phyloP scores from a whole-genome alignment of 2,888 invertebrate genomes.

The Neoaliturus tenellus region DNA sequence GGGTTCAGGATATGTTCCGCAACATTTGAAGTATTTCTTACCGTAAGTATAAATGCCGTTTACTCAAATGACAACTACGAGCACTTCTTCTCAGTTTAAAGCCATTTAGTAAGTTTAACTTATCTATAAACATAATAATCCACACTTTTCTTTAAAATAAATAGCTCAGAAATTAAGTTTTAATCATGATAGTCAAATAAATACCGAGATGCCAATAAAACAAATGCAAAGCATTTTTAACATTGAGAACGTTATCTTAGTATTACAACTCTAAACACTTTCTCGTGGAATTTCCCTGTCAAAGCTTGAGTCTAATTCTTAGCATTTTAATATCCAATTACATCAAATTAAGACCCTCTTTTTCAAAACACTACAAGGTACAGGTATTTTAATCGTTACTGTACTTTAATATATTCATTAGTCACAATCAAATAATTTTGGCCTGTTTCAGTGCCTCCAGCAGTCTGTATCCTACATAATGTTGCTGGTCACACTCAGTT shows the following conservation, averaged over 20 bases:
- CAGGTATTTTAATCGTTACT: not conserved
- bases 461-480: slow-evolving; percentile 3
- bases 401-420: no score
- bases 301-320: no score
- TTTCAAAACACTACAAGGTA: no score
- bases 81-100: not conserved
- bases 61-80: not conserved
- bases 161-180: not conserved
- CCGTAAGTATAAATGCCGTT: not conserved
- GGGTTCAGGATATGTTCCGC: not conserved
- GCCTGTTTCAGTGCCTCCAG: not conserved
- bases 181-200: no score
- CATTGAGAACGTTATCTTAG: no score
- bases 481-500: not conserved
- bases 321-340: no score
- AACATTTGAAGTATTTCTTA: not conserved
- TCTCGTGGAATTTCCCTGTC: no score
- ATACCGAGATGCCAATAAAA: no score
- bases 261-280: no score
- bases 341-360: no score
- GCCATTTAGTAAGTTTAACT: no score
- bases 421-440: not conserved
- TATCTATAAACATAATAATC: not conserved
- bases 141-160: not conserved
- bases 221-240: no score